A percentile compares a stretch with the other conserved stretches of the same genome.
phyloP scores from a whole-genome alignment of 2,888 invertebrate genomes.

The Heliconius hortense region DNA sequence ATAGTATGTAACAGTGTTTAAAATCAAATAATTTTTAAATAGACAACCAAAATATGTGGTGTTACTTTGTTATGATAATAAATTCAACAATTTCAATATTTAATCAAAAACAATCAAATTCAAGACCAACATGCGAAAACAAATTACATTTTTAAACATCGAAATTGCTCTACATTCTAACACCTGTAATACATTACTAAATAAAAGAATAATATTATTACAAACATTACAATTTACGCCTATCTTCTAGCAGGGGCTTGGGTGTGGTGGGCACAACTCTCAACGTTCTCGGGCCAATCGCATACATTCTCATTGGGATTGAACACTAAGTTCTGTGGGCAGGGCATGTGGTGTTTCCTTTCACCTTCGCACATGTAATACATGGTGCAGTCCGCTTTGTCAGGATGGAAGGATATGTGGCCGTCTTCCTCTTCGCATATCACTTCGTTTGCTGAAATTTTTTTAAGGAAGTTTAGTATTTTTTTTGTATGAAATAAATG shows the following conservation, averaged over 20 bases:
- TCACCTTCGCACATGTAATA: constrained; percentile 98
- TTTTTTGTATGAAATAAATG: neutral
- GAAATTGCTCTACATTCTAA: neutral
- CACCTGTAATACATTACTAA: neutral
- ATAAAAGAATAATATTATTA: neutral
- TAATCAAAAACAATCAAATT: no score
- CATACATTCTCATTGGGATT: constrained; percentile 96
- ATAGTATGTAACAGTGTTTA: constrained; percentile 1
- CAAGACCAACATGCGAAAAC: no score
- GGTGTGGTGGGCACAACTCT: constrained; percentile 86
- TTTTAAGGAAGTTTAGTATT: neutral
- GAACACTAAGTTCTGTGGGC: constrained; percentile 95
- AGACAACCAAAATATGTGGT: no score
- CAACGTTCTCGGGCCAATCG: constrained; percentile 98
- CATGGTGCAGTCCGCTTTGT: constrained; percentile 95
- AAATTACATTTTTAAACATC: neutral
- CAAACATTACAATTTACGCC: neutral
- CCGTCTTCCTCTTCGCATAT: constrained; percentile 96
- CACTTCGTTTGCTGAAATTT: constrained; percentile 89
- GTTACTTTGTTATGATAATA: neutral
- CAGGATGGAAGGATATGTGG: constrained; percentile 96
- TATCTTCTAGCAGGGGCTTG: constrained; percentile 66
- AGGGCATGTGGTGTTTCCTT: constrained; percentile 97
- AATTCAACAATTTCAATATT: no score
- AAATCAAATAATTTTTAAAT: no score